These are phyloP conservation scores for Triplophysa bombifrons DNA, from an alignment of 2,797 vertebrate species.

Conservation along the genomic window DNA sequence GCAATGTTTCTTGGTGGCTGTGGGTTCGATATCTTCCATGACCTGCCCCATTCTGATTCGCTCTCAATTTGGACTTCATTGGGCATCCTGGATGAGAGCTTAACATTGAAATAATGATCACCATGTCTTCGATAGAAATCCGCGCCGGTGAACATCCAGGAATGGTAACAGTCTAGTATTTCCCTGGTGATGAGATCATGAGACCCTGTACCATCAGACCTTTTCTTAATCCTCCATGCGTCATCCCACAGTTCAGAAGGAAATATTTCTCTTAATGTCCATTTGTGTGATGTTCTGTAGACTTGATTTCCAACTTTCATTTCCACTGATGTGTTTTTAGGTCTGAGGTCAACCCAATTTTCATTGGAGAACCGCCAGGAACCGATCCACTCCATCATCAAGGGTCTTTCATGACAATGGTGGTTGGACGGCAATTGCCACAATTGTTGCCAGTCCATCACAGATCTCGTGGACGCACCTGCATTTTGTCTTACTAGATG, in stretches of 20 bases:
- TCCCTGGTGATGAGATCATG: neutral
- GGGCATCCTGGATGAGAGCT: neutral
- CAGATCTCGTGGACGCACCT: neutral
- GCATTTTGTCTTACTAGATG: slow-evolving; percentile 22
- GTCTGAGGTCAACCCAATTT: slow-evolving; percentile 15
- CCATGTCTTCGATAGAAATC: slow-evolving; percentile 30
- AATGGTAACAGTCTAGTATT: slow-evolving; percentile 44
- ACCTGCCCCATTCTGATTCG: slow-evolving; percentile 62
- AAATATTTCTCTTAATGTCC: slow-evolving; percentile 51
- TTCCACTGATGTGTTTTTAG: slow-evolving; percentile 45
- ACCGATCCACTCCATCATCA: slow-evolving; percentile 62
- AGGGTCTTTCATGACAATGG: slow-evolving; percentile 61
- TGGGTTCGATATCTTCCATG: slow-evolving; percentile 67
- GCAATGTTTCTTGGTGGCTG: slow-evolving; percentile 57
- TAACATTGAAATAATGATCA: slow-evolving; percentile 15
- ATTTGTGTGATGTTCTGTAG: slow-evolving; percentile 38
- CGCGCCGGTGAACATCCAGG: slow-evolving; percentile 43
- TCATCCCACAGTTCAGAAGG: slow-evolving; percentile 56
- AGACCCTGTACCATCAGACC: slow-evolving; percentile 2
- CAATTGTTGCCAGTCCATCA: slow-evolving; percentile 62
- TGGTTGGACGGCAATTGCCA: slow-evolving; percentile 64
- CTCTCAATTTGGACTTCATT: slow-evolving; percentile 23
- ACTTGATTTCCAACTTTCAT: slow-evolving; percentile 52
- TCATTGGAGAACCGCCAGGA: slow-evolving; percentile 63
- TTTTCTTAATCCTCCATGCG: slow-evolving; percentile 60